These are phyloP conservation scores for Rhamnusium bicolor DNA, from an alignment of 2,888 invertebrate species.

Conservation along the genomic window DNA sequence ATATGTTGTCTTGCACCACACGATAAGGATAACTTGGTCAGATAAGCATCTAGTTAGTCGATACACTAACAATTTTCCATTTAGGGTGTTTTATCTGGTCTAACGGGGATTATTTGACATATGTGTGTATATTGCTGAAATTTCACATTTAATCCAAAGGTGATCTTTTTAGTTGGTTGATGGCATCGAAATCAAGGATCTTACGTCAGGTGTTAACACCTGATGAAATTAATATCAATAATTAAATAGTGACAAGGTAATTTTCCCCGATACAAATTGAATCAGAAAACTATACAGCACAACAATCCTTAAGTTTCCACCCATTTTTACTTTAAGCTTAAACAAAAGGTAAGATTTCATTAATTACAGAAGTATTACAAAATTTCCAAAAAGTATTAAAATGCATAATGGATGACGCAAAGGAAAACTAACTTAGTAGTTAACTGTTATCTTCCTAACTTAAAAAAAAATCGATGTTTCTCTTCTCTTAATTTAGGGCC, in stretches of 20 bases:
- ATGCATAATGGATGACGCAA: too few species aligned
- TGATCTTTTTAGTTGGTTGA: slow-evolving; percentile 28
- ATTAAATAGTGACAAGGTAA: not conserved
- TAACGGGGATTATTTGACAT: slow-evolving; percentile 29
- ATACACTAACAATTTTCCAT: slow-evolving; percentile 32
- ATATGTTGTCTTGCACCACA: slow-evolving; percentile 18
- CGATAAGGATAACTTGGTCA: slow-evolving; percentile 8
- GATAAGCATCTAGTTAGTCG: slow-evolving; percentile 29
- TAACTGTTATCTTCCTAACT: too few species aligned
- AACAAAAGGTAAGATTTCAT: too few species aligned
- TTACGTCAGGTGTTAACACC: not conserved
- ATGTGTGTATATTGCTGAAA: slow-evolving; percentile 15
- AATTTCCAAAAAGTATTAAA: too few species aligned
- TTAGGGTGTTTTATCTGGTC: slow-evolving; percentile 30
- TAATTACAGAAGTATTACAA: too few species aligned
- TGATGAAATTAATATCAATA: not conserved
- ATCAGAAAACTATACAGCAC: too few species aligned
- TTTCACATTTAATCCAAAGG: slow-evolving; percentile 14
- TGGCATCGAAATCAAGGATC: slow-evolving; percentile 2
- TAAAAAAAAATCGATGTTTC: too few species aligned
- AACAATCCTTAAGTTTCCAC: too few species aligned
- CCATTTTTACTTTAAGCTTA: too few species aligned
- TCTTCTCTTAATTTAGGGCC: too few species aligned
- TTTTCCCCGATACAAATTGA: too few species aligned
- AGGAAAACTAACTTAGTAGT: too few species aligned